These are phyloP conservation scores for Ganaspis sp. DNA, from an alignment of 1,140 invertebrate genomes.

Conservation along the genomic window DNA sequence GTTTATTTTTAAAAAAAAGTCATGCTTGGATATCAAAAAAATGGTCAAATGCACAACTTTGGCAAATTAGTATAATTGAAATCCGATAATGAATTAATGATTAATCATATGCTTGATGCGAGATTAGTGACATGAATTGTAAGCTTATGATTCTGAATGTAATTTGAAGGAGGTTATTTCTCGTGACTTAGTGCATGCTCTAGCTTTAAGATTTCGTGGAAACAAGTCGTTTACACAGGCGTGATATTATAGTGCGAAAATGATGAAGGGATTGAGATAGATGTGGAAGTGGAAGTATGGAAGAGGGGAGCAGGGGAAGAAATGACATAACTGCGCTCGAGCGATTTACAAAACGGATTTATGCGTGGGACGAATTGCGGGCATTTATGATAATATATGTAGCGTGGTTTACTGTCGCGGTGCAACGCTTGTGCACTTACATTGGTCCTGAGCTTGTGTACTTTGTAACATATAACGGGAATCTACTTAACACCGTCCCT, in stretches of 20 bases:
- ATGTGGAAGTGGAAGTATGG: conserved; percentile 40
- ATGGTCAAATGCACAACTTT: too few relatives aligned
- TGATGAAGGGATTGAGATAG: conserved; percentile 20
- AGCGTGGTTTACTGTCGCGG: conserved; percentile 59
- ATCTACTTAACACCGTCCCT: conserved; percentile 74
- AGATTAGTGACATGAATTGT: too few relatives aligned
- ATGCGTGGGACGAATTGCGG: conserved; percentile 71
- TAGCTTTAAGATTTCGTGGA: conserved; percentile 27
- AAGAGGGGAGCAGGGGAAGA: conserved; percentile 55
- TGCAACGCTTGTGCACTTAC: conserved; percentile 39
- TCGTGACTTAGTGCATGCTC: background rate
- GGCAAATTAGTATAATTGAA: too few relatives aligned
- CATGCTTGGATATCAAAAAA: too few relatives aligned
- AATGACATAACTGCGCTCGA: conserved; percentile 70
- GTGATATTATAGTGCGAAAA: conserved; percentile 31
- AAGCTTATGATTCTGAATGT: too few relatives aligned
- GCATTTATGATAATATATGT: conserved; percentile 74
- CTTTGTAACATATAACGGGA: conserved; percentile 53
- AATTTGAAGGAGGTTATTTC: background rate
- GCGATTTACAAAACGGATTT: conserved; percentile 75
- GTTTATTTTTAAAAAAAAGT: too few relatives aligned
- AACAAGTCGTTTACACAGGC: conserved; percentile 28
- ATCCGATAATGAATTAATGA: too few relatives aligned
- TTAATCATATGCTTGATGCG: too few relatives aligned
- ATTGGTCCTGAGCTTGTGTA: conserved; percentile 51